Conservation (phyloP, 2,888 invertebrate species). For the Belgica antarctica region DNA sequence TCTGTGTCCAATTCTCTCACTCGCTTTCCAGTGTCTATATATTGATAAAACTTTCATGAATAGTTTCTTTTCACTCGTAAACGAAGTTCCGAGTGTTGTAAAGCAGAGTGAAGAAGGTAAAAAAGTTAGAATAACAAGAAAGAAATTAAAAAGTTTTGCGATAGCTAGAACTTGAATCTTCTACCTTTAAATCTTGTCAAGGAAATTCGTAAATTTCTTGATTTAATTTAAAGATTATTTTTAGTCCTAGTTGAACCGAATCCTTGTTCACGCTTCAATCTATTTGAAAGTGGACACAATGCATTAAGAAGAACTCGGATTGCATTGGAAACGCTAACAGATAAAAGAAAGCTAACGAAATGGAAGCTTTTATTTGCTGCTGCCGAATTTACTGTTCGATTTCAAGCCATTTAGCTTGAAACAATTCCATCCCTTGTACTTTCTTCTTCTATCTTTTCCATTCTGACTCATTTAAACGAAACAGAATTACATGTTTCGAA, state of each 20-base stretch:
- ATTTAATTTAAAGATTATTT: no score
- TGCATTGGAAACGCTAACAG: not conserved
- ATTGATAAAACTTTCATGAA: slow-evolving; percentile 42
- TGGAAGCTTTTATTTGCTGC: slow-evolving; percentile 20
- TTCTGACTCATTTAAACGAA: slow-evolving; percentile 28
- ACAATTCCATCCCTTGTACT: not conserved
- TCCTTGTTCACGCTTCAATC: no score
- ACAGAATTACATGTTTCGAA: slow-evolving; percentile 34
- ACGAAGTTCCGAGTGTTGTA: no score
- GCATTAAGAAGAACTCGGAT: no score
- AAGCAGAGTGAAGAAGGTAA: not conserved
- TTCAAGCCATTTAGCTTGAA: not conserved
- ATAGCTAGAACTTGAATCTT: no score
- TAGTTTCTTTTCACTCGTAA: slow-evolving; percentile 27
- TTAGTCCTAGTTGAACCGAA: no score
- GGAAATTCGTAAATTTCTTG: no score
- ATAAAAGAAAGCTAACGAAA: slow-evolving; percentile 15
- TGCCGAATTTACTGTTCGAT: no score
- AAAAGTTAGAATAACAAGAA: not conserved
- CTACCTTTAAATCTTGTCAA: no score
- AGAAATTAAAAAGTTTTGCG: not conserved
- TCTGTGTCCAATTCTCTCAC: not conserved
- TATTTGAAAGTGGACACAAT: no score
- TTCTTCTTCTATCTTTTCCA: not conserved
- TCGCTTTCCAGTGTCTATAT: not conserved